phyloP scores from a whole-genome alignment of 2,113 vertebrate species.

The Triplophysa tibetana region DNA sequence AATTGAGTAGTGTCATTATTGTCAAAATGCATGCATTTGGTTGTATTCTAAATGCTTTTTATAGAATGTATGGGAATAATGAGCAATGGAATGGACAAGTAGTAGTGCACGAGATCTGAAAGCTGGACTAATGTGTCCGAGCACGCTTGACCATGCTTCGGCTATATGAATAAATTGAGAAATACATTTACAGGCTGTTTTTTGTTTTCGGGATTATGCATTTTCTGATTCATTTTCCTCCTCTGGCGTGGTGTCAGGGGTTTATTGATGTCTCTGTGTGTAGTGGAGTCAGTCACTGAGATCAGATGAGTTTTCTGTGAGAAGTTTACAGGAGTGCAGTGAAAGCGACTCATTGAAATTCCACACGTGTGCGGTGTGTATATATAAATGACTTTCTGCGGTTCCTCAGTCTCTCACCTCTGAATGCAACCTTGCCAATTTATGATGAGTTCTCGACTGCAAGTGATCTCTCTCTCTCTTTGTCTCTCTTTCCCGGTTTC shows the following conservation, averaged over 20 bases:
- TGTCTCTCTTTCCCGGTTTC: neutral
- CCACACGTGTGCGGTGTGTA: slow-evolving; percentile 45
- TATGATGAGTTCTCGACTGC: slow-evolving; percentile 47
- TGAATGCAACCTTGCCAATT: slow-evolving; percentile 58
- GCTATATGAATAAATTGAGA: too few species aligned
- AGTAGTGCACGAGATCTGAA: neutral
- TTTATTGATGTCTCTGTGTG: slow-evolving; percentile 1
- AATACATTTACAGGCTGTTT: too few species aligned
- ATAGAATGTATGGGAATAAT: neutral
- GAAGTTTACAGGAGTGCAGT: neutral
- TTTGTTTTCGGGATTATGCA: neutral
- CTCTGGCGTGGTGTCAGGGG: neutral
- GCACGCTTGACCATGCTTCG: too few species aligned
- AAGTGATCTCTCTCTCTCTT: slow-evolving; percentile 26
- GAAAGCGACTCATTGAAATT: slow-evolving; percentile 47
- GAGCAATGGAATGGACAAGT: neutral
- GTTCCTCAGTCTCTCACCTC: slow-evolving; percentile 62
- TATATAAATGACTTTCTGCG: slow-evolving; percentile 50
- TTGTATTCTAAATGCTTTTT: slow-evolving; percentile 10
- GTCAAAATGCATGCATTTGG: slow-evolving; percentile 2
- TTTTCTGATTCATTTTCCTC: neutral
- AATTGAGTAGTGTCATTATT: slow-evolving; percentile 29
- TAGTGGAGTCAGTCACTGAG: slow-evolving; percentile 10
- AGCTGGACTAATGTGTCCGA: neutral
- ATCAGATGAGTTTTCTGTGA: slow-evolving; percentile 20